Base-by-base conservation (phyloP, 2,113 vertebrate species). In the Phoenicopterus ruber region DNA sequence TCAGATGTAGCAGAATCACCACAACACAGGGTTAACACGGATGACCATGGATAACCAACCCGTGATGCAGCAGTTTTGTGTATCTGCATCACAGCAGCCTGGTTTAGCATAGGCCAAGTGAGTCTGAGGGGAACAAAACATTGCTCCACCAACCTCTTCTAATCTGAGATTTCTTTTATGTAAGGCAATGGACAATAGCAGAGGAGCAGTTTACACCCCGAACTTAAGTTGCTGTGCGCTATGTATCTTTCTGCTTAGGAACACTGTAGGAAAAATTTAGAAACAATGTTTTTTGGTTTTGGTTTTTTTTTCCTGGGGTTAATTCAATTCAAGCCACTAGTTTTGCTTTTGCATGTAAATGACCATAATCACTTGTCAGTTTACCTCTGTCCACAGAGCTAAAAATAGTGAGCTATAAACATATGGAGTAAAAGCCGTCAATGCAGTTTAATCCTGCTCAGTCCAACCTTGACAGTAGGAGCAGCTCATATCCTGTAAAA, bases 151-250 rank as follows among this genome's bases (percentile, higher is more conserved):
- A 50, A 6, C 9, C 10, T 82, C 11, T 44, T 70, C 20, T 62
- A 32, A 82, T 44, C 32, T 46, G 10, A 55, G 28, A 62, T 46
- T 83, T 81, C 17, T 70, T 70, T 80, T 49, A 18, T 29, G 9
- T n/a, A 57, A 80, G 86, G 20, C 8, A 61, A 52, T 25, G 17
- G 21, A 70, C 34, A 70, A 29, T 4, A 47, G 6, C 17, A 89
- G 8, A 29, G 19, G 10, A 62, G 18, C 0, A 6, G 14, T 44
- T 70, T 49, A 31, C 31, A 40, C 34, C 9, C 31, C 25, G 31
- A 65, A 77, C 11, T 79, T 69, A 65, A 57, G 16, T 21, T 79
- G 26, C 9, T 0, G 0, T 21, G 20, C 21, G 2, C 5, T 65
- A 11, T 36, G 13, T 19, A 55, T 3, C 2, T 47, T 80, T 69